Conservation (phyloP, 2,888 invertebrate genomes). For the Xestia c-nigrum region DNA sequence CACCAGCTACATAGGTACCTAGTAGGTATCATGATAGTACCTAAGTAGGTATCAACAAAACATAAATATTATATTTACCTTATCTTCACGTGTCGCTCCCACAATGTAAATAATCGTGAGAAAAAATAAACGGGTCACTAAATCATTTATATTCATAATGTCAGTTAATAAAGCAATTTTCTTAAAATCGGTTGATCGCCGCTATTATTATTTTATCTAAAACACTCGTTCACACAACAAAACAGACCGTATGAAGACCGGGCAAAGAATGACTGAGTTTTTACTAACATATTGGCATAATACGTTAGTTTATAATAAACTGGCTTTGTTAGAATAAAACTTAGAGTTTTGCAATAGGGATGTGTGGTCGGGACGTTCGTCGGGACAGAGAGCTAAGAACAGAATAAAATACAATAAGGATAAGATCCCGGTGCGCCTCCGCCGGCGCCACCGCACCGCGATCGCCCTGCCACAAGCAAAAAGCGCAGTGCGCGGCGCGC, state of each 20-base stretch:
- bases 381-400: slow-evolving; percentile 83
- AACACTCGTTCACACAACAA: slow-evolving; percentile 81
- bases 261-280: slow-evolving; percentile 72
- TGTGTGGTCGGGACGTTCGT: slow-evolving; percentile 79
- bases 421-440: slow-evolving; percentile 78
- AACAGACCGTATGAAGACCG: slow-evolving; percentile 77
- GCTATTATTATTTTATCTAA: slow-evolving; percentile 74
- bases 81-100: slow-evolving; percentile 80
- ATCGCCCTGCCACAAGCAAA: slow-evolving; percentile 76
- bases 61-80: slow-evolving; percentile 78
- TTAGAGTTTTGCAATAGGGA: slow-evolving; percentile 71
- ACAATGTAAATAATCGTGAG: slow-evolving; percentile 80
- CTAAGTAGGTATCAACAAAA: slow-evolving; percentile 28
- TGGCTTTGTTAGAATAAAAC: slow-evolving; percentile 75
- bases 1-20: not conserved
- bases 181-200: slow-evolving; percentile 60
- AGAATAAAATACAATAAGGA: slow-evolving; percentile 87
- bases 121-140: slow-evolving; percentile 82
- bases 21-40: not conserved
- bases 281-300: slow-evolving; percentile 84
- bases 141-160: slow-evolving; percentile 85
- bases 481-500: slow-evolving; percentile 66
- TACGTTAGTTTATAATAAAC: slow-evolving; percentile 70
- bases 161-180: slow-evolving; percentile 60
- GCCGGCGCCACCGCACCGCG: slow-evolving; percentile 72